Evolutionary conservation across 2,113 vertebrate genomes (phyloP), one percentile per base, ranked within the genome.

Genomic region (Anthoscopus minutus): DNA sequence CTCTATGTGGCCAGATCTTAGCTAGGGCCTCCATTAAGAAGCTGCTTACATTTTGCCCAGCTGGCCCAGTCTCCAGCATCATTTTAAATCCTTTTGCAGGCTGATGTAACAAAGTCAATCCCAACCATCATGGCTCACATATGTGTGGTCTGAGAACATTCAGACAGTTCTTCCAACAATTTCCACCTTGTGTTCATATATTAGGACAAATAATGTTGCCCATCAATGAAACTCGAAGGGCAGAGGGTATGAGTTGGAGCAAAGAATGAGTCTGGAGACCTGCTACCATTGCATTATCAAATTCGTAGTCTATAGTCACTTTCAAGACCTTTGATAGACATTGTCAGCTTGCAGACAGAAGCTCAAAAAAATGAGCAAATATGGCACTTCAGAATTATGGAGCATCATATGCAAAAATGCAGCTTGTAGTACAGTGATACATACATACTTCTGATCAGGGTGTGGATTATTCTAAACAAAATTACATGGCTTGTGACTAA

Each of bases 241-340:
- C 19, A 30, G 21, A 48, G 16, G 6, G 6, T 23, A 7, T 27
- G 8, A 2, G 1, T 11, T 40, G 15, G 12, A 12, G 9, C 15
- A 5, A 5, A 73, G 10, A 37, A 24, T 0, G 2, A 20, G 33
- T 38, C 11, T 1, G 0, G 60, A 38, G 13, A 23, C 13, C 28
- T n/a, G 17, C 4, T 37, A 23, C 1, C 13, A 30, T 9, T 33
- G 8, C 9, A 21, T 21, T 19, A 71, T 45, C 30, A 42, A 73
- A 57, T 54, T 4, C 44, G 6, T 65, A 58, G 5, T 37, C 28
- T 53, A 15, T 8, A 58, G 13, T 11, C 1, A 2, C 7, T 38
- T 79, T 58, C n/a, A 81, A 60, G 38, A 27, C 28, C 30, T 69
- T 62, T 70, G 28, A 37, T 10, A 50, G 18, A 42, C 15, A 17